Evolutionary conservation across 2,797 vertebrate species (phyloP).

Genomic region (Macroramphosus scolopax): DNA sequence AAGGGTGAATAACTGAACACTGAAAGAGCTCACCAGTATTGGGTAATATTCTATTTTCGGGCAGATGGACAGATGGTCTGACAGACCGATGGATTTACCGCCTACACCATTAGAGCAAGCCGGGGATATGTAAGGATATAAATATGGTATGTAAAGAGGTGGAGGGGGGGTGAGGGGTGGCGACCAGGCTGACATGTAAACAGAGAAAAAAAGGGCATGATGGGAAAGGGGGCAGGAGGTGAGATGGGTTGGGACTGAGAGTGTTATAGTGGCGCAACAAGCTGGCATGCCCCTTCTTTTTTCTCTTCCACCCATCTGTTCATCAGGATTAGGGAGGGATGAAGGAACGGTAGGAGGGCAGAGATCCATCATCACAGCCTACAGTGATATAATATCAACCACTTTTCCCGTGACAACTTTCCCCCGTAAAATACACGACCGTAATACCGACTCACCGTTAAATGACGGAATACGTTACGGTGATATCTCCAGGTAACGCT

Average conservation of each 20-base stretch:
- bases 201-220: conserved; percentile 27
- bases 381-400: conserved; percentile 25
- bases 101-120: too few species aligned
- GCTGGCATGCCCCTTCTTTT: conserved; percentile 52
- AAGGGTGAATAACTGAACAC: too few species aligned
- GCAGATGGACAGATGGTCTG: too few species aligned
- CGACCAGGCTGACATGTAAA: conserved; percentile 14
- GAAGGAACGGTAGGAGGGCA: conserved; percentile 26
- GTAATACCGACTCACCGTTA: conserved; percentile 40
- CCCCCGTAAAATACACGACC: conserved; percentile 29
- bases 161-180: background rate
- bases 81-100: too few species aligned
- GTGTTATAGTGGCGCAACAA: conserved; percentile 51
- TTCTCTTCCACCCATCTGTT: conserved; percentile 69
- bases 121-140: too few species aligned
- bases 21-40: too few species aligned
- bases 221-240: conserved; percentile 24
- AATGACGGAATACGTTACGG: too few species aligned
- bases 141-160: too few species aligned
- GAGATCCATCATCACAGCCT: conserved; percentile 15
- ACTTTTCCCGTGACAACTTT: conserved; percentile 19
- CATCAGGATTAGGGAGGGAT: conserved; percentile 57
- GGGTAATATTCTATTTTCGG: too few species aligned
- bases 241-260: conserved; percentile 38
- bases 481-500: conserved; percentile 36